Evolutionary conservation across 2,797 vertebrate genomes (phyloP).

Genomic region (Typhlichthys subterraneus): DNA sequence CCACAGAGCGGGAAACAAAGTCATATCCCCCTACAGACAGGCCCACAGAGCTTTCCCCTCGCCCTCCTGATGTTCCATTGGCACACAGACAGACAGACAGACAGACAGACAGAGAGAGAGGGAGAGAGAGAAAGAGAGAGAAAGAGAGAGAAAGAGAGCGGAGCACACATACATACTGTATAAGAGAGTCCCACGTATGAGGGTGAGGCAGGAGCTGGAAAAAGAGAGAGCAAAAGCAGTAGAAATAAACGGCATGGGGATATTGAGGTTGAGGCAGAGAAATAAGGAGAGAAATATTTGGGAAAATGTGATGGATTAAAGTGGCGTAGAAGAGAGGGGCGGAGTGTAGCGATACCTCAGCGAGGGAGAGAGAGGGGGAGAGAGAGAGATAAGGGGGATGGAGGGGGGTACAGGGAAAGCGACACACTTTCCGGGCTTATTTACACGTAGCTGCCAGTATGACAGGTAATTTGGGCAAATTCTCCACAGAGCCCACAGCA

Average conservation of each 20-base stretch:
- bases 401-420: conserved; percentile 45
- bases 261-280: conserved; percentile 41
- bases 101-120: background rate
- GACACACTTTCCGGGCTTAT: conserved; percentile 77
- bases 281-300: conserved; percentile 9
- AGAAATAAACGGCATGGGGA: conserved; percentile 43
- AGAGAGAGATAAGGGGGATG: background rate
- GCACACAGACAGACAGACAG: conserved; percentile 27
- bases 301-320: conserved; percentile 61
- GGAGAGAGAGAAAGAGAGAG: too few relatives aligned
- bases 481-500: conserved; percentile 78
- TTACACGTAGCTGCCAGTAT: conserved; percentile 82
- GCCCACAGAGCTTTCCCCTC: conserved; percentile 45
- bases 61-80: conserved; percentile 36
- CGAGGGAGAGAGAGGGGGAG: background rate
- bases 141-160: conserved; percentile 5
- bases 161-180: background rate
- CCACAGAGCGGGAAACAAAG: conserved; percentile 47
- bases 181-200: background rate
- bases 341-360: conserved; percentile 41
- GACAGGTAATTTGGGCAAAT: conserved; percentile 86
- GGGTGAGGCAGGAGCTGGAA: background rate
- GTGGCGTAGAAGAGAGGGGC: conserved; percentile 40
- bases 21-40: conserved; percentile 52
- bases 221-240: conserved; percentile 20